phyloP scores from a whole-genome alignment of 2,797 vertebrate species.

The Acanthornis magna region DNA sequence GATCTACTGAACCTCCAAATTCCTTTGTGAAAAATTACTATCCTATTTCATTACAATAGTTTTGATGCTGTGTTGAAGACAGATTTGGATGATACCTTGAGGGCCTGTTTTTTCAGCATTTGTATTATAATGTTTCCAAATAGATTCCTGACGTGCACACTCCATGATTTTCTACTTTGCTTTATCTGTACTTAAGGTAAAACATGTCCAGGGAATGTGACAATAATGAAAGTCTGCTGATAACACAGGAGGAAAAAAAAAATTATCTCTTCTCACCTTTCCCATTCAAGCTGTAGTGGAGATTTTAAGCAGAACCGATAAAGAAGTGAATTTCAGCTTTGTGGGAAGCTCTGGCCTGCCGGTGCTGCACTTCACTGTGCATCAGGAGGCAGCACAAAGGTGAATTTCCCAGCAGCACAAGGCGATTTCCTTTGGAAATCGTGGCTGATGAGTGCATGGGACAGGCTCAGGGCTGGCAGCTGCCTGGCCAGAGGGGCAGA shows the following conservation, averaged over 20 bases:
- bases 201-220: background rate
- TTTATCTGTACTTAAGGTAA: background rate
- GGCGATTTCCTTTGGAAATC: background rate
- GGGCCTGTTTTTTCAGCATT: conserved; percentile 10
- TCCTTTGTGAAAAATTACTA: conserved; percentile 20
- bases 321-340: background rate
- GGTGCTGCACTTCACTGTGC: background rate
- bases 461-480: background rate
- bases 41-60: conserved; percentile 8
- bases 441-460: rapidly evolving
- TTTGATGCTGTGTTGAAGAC: conserved; percentile 23
- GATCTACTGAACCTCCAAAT: conserved; percentile 20
- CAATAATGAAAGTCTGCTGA: conserved; percentile 14
- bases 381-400: background rate
- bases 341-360: background rate
- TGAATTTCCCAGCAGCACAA: background rate
- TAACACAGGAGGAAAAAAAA: background rate
- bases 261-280: background rate
- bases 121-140: background rate
- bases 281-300: background rate
- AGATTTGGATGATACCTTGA: conserved; percentile 21
- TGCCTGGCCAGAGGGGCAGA: background rate
- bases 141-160: background rate
- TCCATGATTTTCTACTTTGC: background rate
- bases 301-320: background rate